Percentiles rank a stretch among this genome's conserved stretches.
Evolutionary conservation across 2,797 vertebrate genomes (phyloP).

Genomic region (Taenioides sp.): DNA sequence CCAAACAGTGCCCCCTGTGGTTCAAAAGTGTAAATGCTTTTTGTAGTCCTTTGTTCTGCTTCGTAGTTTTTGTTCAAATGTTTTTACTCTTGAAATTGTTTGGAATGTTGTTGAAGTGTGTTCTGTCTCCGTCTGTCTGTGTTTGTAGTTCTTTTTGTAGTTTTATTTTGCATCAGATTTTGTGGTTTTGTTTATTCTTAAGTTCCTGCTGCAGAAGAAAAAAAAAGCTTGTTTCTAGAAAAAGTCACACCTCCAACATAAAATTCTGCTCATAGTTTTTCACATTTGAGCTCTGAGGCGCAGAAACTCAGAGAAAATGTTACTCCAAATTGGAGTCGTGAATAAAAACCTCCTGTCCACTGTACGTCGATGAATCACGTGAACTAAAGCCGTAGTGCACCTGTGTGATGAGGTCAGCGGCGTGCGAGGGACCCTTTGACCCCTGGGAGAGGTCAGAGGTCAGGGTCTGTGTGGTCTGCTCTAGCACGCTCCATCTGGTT

Average conservation of each 20-base stretch:
- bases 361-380: background rate
- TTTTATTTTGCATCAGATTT: conserved; percentile 35
- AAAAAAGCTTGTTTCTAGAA: conserved; percentile 47
- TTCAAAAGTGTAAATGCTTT: conserved; percentile 43
- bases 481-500: conserved; percentile 51
- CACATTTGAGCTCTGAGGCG: no score
- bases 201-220: conserved; percentile 66
- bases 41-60: background rate
- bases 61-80: background rate
- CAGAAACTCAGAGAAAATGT: no score
- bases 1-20: conserved; percentile 40
- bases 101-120: background rate
- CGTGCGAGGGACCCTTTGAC: conserved; percentile 14
- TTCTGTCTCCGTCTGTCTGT: background rate
- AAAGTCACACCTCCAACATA: conserved; percentile 75
- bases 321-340: no score
- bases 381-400: background rate
- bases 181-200: conserved; percentile 60
- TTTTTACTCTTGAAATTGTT: background rate
- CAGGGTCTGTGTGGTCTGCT: conserved; percentile 53
- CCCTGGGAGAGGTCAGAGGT: conserved; percentile 39
- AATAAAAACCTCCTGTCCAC: no score
- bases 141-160: no score
- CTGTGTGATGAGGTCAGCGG: conserved; percentile 3
- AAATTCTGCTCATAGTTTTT: no score